These are phyloP conservation scores for Sebastes dallii DNA, from an alignment of 2,797 vertebrate genomes.

Conservation along the genomic window DNA sequence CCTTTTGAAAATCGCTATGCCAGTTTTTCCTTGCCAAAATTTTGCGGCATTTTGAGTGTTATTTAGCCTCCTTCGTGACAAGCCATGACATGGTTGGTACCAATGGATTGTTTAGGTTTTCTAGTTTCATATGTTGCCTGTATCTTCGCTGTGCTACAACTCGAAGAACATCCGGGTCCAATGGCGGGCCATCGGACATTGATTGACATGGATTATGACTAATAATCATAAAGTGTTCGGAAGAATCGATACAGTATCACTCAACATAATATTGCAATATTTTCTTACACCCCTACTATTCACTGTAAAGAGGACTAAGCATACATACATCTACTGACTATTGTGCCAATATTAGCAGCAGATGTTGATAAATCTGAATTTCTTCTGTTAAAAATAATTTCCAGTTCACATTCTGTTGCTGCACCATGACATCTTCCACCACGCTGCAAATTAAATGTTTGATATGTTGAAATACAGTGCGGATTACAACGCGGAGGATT, in stretches of 20 bases:
- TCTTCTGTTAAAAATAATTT: conserved; percentile 24
- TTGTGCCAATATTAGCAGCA: background rate
- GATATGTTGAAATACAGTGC: conserved; percentile 64
- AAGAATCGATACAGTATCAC: background rate
- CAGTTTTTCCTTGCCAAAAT: too few species aligned
- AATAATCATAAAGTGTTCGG: background rate
- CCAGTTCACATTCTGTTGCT: conserved; percentile 3
- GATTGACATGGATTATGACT: too few species aligned
- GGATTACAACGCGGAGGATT: conserved; percentile 73
- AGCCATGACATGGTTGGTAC: too few species aligned
- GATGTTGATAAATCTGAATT: conserved; percentile 1
- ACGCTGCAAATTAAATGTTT: conserved; percentile 63
- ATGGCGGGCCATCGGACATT: too few species aligned
- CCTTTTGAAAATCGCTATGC: too few species aligned
- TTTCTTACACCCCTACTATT: background rate
- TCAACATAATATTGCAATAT: background rate
- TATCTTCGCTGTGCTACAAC: too few species aligned
- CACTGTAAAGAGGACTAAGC: background rate
- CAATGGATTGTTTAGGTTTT: too few species aligned
- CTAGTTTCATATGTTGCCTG: too few species aligned
- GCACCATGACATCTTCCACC: conserved; percentile 23
- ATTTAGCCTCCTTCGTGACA: too few species aligned
- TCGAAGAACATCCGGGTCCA: too few species aligned
- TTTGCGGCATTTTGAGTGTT: too few species aligned
- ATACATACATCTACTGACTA: background rate